A percentile compares a stretch with the other conserved stretches of the same genome.
phyloP scores from a whole-genome alignment of 1,140 invertebrate species.

The Macrocentrus cingulum region DNA sequence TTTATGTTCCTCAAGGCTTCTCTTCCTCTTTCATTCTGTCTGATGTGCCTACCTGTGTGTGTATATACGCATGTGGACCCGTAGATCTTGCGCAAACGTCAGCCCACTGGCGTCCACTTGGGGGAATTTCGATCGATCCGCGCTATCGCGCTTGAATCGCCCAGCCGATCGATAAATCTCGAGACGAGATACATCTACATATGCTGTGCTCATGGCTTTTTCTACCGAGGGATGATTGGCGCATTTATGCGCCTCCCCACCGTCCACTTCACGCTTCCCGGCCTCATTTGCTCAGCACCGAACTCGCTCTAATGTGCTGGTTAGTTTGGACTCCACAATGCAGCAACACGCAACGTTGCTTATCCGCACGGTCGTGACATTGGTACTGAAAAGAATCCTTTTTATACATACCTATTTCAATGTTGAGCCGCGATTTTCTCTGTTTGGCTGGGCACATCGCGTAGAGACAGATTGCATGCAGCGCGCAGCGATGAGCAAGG shows the following conservation, averaged over 20 bases:
- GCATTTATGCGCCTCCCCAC: background rate
- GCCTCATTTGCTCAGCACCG: background rate
- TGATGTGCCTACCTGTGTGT: background rate
- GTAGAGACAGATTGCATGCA: slow-evolving; percentile 11
- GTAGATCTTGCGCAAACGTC: slow-evolving; percentile 10
- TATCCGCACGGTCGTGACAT: background rate
- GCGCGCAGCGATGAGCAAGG: slow-evolving; percentile 8
- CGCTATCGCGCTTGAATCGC: slow-evolving; percentile 12
- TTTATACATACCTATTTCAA: background rate
- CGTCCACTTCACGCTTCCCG: slow-evolving; percentile 14
- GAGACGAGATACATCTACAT: slow-evolving; percentile 11
- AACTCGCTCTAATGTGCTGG: too few relatives aligned
- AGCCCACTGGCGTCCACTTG: background rate
- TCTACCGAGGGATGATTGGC: slow-evolving; percentile 1
- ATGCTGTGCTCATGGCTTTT: slow-evolving; percentile 6
- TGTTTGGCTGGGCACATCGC: slow-evolving; percentile 10
- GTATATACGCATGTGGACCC: slow-evolving; percentile 5
- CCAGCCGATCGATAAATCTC: slow-evolving; percentile 17
- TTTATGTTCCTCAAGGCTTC: slow-evolving; percentile 36
- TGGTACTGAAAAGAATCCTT: slow-evolving; percentile 6
- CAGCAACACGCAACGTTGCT: background rate
- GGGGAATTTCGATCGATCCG: slow-evolving; percentile 15
- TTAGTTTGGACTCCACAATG: background rate
- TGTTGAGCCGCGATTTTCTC: slow-evolving; percentile 1
- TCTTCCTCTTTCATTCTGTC: slow-evolving; percentile 14